Conservation (phyloP, 1,140 invertebrate genomes). For the Wiebesia pumilae region DNA sequence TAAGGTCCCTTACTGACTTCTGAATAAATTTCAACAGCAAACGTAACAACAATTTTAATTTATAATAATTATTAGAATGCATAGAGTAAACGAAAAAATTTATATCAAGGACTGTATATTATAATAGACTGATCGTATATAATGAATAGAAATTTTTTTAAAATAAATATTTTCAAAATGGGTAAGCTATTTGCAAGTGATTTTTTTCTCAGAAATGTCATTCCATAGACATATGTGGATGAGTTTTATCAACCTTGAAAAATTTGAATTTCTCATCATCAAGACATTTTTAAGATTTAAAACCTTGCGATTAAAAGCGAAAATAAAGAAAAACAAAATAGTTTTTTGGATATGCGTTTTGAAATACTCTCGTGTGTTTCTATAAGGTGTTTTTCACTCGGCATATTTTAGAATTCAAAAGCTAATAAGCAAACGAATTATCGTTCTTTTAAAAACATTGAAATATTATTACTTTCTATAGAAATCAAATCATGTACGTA, state of each 20-base stretch:
- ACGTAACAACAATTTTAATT: slow-evolving; percentile 11
- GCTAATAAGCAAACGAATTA: slow-evolving; percentile 25
- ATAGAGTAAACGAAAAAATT: neutral
- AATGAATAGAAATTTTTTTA: neutral
- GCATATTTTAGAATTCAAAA: slow-evolving; percentile 3
- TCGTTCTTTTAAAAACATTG: slow-evolving; percentile 53
- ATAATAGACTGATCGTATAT: slow-evolving; percentile 10
- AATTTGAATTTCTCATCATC: neutral
- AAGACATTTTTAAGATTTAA: neutral
- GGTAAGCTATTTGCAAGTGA: neutral
- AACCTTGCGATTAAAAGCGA: neutral
- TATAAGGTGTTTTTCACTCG: slow-evolving; percentile 3
- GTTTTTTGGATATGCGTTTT: slow-evolving; percentile 27
- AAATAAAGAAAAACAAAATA: neutral
- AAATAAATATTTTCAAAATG: slow-evolving; percentile 9
- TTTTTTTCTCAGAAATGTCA: slow-evolving; percentile 20
- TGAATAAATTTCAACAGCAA: neutral
- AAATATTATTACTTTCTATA: slow-evolving; percentile 58
- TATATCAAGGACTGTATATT: slow-evolving; percentile 7
- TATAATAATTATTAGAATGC: neutral
- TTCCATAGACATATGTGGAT: slow-evolving; percentile 5
- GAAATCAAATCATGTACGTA: slow-evolving; percentile 46
- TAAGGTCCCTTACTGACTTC: neutral
- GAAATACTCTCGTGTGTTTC: slow-evolving; percentile 11
- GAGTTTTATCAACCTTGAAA: neutral